Conservation (phyloP, 1,140 invertebrate genomes). For the Rhyacophila brunnea region DNA sequence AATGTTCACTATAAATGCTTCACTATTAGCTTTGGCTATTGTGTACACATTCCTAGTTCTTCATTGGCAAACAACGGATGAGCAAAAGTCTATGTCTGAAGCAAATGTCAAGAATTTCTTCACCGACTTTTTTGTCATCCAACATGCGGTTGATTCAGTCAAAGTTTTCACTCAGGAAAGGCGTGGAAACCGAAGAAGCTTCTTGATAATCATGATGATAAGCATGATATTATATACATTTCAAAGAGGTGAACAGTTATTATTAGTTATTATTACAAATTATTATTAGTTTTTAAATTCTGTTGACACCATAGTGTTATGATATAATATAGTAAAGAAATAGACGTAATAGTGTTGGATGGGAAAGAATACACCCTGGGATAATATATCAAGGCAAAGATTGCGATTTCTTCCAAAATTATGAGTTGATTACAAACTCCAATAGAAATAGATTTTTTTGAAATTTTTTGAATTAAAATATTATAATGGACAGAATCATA, state of each 20-base stretch:
- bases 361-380: too few species aligned
- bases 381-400: too few species aligned
- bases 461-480: too few species aligned
- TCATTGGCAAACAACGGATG: conserved; percentile 64
- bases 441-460: too few species aligned
- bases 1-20: conserved; percentile 70
- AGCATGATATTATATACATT: conserved; percentile 76
- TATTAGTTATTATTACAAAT: too few species aligned
- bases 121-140: conserved; percentile 68
- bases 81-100: conserved; percentile 58
- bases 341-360: too few species aligned
- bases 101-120: conserved; percentile 58
- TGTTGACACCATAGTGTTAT: too few species aligned
- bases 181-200: conserved; percentile 54
- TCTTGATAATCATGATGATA: conserved; percentile 63
- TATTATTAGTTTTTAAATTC: too few species aligned
- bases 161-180: conserved; percentile 59
- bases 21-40: conserved; percentile 59
- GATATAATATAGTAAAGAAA: too few species aligned
- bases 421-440: too few species aligned
- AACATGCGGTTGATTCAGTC: conserved; percentile 62
- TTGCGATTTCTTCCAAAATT: too few species aligned
- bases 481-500: too few species aligned
- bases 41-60: conserved; percentile 61
- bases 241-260: conserved; percentile 63